Conservation (phyloP, 2,888 invertebrate genomes). For the Meteorus cinctellus region DNA sequence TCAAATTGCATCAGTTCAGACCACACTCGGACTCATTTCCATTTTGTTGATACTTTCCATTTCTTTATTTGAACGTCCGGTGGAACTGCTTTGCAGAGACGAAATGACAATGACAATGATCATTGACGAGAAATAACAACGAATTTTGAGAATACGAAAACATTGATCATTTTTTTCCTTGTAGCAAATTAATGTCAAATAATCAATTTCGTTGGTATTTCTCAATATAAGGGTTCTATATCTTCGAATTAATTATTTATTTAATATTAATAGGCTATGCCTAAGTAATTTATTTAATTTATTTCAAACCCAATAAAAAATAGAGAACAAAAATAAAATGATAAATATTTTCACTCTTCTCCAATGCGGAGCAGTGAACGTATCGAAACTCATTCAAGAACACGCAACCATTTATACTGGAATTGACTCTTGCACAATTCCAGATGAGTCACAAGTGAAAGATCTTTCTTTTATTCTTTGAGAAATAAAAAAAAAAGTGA, state of each 20-base stretch:
- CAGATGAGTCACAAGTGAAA: slow-evolving; percentile 3
- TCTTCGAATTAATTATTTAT: not conserved
- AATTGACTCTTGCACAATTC: slow-evolving; percentile 1
- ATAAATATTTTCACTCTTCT: not conserved
- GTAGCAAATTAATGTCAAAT: not conserved
- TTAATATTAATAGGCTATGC: slow-evolving; percentile 2
- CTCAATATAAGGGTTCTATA: not conserved
- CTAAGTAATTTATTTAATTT: slow-evolving; percentile 44
- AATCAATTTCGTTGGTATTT: slow-evolving; percentile 1
- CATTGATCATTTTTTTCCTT: not conserved
- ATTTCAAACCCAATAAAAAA: slow-evolving; percentile 39
- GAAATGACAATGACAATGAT: slow-evolving; percentile 13
- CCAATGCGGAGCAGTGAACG: not conserved
- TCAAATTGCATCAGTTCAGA: not conserved
- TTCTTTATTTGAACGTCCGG: not conserved
- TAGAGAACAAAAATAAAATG: slow-evolving; percentile 24
- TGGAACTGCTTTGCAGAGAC: slow-evolving; percentile 1
- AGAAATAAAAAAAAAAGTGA: not conserved
- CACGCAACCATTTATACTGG: slow-evolving; percentile 25
- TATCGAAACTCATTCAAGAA: not conserved
- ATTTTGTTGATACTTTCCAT: not conserved
- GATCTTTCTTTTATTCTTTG: not conserved
- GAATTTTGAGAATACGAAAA: not conserved
- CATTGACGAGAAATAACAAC: slow-evolving; percentile 3
- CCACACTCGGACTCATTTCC: not conserved